Base-by-base conservation (phyloP, 2,797 vertebrate species). In the Argyrosomus regius region DNA sequence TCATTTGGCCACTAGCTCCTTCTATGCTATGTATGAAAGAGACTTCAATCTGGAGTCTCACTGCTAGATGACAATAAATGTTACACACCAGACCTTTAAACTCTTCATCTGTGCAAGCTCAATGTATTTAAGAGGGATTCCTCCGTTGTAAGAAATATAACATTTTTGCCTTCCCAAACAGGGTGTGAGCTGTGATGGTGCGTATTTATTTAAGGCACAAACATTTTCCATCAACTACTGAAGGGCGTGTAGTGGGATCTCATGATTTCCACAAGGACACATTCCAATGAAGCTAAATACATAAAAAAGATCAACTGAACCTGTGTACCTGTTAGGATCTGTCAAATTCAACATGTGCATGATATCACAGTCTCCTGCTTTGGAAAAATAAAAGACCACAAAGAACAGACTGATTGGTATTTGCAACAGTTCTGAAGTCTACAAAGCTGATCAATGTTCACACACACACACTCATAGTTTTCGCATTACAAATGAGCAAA, bases 131-230 rank as follows among this genome's bases (percentile, higher is more conserved):
- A 57, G 14, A 10, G 6, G 11, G 20, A 49, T 41, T 65, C 10
- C 6, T 49, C 12, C 5, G 24, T 45, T 39, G 20, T 45, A 16
- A 49, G 4, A 68, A 52, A 45, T 17, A 53, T 43, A 14, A 28
- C 16, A 20, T 52, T 53, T 49, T 28, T 65, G 24, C 53, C 26
- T 48, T 77, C 14, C 26, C 66, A 76, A 41, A 58, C 58, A 28
- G 13, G 2, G 24, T 52, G 52, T 7, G 31, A 64, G 50, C 26
- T 81, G 71, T 75, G 67, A 77, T 76, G 75, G 63, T 72, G 73
- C 39, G 50, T 39, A 60, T 86, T 87, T 84, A 83, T 81, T 83
- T 75, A 80, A 89, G 80, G 83, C 80, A 86, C 74, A 85, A 70
- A 73, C 48, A 84, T 72, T 81, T 82, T 81, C 66, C 63, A 80